These are phyloP conservation scores for Drosophila bocqueti DNA, from an alignment of 1,140 invertebrate species.

Conservation along the genomic window DNA sequence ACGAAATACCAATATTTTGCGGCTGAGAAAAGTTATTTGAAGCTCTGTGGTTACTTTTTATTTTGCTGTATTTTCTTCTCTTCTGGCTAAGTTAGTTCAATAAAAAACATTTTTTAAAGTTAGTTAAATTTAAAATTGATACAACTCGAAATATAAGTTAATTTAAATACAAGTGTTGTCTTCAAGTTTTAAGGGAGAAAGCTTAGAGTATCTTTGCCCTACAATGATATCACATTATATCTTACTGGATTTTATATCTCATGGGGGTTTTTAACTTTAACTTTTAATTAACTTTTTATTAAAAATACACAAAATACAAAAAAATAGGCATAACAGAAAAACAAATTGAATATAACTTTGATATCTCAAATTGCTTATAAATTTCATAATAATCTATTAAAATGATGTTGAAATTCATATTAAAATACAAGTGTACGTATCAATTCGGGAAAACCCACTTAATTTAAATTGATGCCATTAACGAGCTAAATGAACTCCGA, in stretches of 20 bases:
- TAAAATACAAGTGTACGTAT: neutral
- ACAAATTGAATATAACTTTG: neutral
- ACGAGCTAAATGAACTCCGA: conserved; percentile 65
- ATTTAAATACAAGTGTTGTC: neutral
- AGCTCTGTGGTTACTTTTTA: conserved; percentile 49
- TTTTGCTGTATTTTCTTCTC: conserved; percentile 28
- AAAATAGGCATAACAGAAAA: neutral
- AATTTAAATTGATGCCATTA: conserved; percentile 73
- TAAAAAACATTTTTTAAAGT: conserved; percentile 12
- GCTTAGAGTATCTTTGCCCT: neutral
- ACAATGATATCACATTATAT: neutral
- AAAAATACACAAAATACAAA: neutral
- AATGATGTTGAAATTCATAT: neutral
- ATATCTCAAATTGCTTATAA: neutral
- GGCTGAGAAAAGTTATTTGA: conserved; percentile 76
- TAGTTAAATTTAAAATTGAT: conserved; percentile 21
- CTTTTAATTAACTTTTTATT: neutral
- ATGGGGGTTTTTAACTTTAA: neutral
- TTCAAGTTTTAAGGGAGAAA: neutral
- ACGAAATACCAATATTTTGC: conserved; percentile 78
- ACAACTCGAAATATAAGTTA: neutral
- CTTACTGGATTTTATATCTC: neutral
- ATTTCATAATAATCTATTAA: neutral
- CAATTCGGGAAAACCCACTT: conserved; percentile 60
- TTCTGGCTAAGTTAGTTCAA: conserved; percentile 52